These are phyloP conservation scores for Dendrocincla fuliginosa DNA, from an alignment of 2,797 vertebrate genomes.

Conservation along the genomic window DNA sequence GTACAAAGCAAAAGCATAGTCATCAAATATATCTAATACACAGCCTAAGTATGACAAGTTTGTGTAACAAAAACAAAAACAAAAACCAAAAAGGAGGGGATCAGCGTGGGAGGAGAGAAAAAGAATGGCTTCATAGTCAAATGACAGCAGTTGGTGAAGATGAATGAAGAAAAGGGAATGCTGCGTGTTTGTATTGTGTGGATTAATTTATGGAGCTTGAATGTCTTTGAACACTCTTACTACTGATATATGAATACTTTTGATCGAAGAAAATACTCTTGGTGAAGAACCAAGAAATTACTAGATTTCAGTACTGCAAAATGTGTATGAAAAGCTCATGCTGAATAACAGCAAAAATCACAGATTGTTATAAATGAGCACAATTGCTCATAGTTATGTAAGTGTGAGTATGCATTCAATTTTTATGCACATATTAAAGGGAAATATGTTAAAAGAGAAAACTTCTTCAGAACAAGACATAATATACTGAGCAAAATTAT, in stretches of 20 bases:
- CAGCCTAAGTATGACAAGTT: neutral
- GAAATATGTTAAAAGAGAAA: neutral
- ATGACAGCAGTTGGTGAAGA: neutral
- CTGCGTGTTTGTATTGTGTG: neutral
- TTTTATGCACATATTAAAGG: neutral
- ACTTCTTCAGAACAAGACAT: neutral
- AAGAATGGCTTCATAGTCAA: neutral
- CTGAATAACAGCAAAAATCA: neutral
- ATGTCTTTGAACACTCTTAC: neutral
- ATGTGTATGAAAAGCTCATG: neutral
- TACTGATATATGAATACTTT: neutral
- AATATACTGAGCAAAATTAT: neutral
- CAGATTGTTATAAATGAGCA: neutral
- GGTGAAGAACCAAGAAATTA: neutral
- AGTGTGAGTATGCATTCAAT: neutral
- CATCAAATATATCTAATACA: neutral
- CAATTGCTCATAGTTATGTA: neutral
- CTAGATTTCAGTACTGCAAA: neutral
- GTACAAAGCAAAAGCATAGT: neutral
- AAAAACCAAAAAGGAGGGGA: fast-evolving
- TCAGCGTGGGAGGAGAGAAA: neutral
- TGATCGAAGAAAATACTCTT: neutral
- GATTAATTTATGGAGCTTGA: slow-evolving; percentile 17
- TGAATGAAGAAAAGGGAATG: neutral
- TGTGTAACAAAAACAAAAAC: neutral